These are phyloP conservation scores for Hyppa rectilinea DNA, from an alignment of 2,888 invertebrate species.

Conservation along the genomic window DNA sequence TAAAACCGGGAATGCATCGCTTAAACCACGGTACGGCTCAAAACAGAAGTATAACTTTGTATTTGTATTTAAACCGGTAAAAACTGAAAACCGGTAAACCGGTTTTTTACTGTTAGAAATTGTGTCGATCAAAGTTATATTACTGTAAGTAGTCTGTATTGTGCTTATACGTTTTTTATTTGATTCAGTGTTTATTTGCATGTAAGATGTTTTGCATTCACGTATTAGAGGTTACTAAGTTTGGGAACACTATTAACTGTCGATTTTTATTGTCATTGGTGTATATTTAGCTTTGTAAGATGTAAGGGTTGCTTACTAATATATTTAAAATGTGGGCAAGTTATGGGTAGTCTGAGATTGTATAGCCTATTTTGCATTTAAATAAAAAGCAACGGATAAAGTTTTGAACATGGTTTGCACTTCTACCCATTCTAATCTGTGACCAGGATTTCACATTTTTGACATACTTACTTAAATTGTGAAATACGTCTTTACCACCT, in stretches of 20 bases:
- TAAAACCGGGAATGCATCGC: slow-evolving; percentile 83
- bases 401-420: background rate
- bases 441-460: background rate
- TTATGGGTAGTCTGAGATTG: slow-evolving; percentile 54
- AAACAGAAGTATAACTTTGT: slow-evolving; percentile 52
- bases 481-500: no score
- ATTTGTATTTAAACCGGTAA: slow-evolving; percentile 13
- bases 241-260: slow-evolving; percentile 76
- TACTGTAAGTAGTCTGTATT: slow-evolving; percentile 54
- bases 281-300: slow-evolving; percentile 75
- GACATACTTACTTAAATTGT: background rate
- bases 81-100: slow-evolving; percentile 9
- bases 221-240: slow-evolving; percentile 75
- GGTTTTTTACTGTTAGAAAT: background rate
- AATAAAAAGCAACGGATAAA: background rate
- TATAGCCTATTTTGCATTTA: background rate
- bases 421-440: background rate
- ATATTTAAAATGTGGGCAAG: slow-evolving; percentile 42
- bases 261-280: slow-evolving; percentile 72
- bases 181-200: slow-evolving; percentile 87
- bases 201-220: slow-evolving; percentile 89
- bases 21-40: slow-evolving; percentile 71
- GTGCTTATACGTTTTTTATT: slow-evolving; percentile 76
- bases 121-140: slow-evolving; percentile 34
- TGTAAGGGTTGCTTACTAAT: slow-evolving; percentile 75